Evolutionary conservation across 2,113 vertebrate species (phyloP), one percentile per base, ranked within the genome.

Genomic region (Psophia crepitans): DNA sequence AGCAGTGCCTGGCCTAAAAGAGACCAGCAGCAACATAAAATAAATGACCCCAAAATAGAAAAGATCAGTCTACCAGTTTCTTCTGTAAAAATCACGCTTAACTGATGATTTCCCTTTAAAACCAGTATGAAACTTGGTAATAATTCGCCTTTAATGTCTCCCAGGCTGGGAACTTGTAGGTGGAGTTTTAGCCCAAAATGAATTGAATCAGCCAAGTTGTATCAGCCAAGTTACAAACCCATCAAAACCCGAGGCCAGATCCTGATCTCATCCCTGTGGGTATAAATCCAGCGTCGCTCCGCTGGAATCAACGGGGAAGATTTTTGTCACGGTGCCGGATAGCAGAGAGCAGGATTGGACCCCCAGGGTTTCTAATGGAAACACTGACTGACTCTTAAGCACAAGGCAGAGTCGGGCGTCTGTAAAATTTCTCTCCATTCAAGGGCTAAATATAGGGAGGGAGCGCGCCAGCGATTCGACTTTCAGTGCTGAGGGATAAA

Each of bases 371-470:
- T 94, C 94, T 97, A 66, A 92, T 81, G 88, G 95, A 97, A 96
- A 97, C 85, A 86, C 84, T 84, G 97, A 95, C 88, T 92, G 97
- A 87, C 93, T 92, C 85, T 46, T 41, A 73, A 87, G 94, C 96
- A 68, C 81, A 11, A 92, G 88, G 85, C 96, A 85, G 73, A 41
- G 44, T 2, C 66, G 26, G 76, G 92, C 6, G 60, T 61, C 95
- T 96, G 88, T 64, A 73, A 95, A 95, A 97, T 78, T 86, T 97
- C 84, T 87, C 82, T 94, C 96, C 90, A 43, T 96, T 97, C 91
- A n/a, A 90, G 73, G 95, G 96, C 97, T 98, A 97, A 97, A 97
- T 96, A 92, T 84, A 97, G 96, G 81, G 95, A 93, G 84, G 14
- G 83, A n/a, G 54, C 92, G 92, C 64, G 69, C 46, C 79, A 87